phyloP scores from a whole-genome alignment of 2,797 vertebrate genomes.

The Xenops minutus region DNA sequence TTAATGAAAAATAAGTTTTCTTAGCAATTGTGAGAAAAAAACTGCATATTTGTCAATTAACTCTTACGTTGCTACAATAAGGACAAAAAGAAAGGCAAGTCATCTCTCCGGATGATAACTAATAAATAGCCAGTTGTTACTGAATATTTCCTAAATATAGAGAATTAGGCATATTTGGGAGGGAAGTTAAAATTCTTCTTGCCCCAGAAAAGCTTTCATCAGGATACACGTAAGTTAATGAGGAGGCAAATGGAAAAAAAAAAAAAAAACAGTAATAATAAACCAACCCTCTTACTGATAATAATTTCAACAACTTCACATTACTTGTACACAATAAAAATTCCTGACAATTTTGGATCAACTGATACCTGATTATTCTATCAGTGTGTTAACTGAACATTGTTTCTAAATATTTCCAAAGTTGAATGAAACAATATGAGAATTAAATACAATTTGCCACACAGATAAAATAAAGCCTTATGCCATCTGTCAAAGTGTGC shows the following conservation, averaged over 20 bases:
- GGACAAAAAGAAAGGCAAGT: background rate
- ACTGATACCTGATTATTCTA: background rate
- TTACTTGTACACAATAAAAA: background rate
- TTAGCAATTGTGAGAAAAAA: slow-evolving; percentile 7
- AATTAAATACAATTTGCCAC: background rate
- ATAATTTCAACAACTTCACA: background rate
- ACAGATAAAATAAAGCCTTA: background rate
- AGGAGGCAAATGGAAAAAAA: background rate
- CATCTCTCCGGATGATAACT: background rate
- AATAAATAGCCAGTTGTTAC: background rate
- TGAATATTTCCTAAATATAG: background rate
- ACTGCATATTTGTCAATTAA: slow-evolving; percentile 10
- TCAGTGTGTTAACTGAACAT: background rate
- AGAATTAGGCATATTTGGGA: background rate
- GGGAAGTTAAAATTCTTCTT: background rate
- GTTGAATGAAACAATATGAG: background rate
- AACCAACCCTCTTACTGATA: background rate
- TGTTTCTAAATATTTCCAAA: background rate
- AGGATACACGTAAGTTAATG: background rate
- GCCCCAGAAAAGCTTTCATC: background rate
- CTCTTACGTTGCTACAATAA: background rate
- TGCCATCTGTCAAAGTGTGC: background rate
- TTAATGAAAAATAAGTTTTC: slow-evolving; percentile 56
- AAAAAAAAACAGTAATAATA: background rate
- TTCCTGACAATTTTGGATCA: background rate